phyloP scores from a whole-genome alignment of 2,797 vertebrate species.

The Microcaecilia unicolor region DNA sequence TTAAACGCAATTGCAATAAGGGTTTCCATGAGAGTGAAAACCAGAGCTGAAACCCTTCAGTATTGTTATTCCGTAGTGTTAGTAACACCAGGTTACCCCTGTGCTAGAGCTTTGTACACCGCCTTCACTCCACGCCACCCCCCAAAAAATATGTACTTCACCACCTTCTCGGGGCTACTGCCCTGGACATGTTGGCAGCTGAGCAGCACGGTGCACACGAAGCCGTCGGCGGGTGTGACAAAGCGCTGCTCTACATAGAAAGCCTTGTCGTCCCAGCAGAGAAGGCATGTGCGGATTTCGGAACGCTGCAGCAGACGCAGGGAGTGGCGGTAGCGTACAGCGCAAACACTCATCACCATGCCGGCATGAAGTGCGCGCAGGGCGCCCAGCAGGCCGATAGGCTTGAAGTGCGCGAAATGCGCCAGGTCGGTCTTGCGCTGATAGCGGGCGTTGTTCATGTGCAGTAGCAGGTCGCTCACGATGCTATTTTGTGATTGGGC shows the following conservation, averaged over 20 bases:
- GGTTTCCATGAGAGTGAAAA: no score
- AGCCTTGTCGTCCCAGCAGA: slow-evolving; percentile 81
- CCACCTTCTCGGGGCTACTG: no score
- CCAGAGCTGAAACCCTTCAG: no score
- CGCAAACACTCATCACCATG: slow-evolving; percentile 74
- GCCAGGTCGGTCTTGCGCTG: slow-evolving; percentile 84
- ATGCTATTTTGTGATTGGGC: no score
- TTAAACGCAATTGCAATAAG: no score
- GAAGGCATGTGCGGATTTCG: slow-evolving; percentile 69
- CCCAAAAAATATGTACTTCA: no score
- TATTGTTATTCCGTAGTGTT: no score
- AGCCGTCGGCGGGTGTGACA: slow-evolving; percentile 68
- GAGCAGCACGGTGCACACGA: slow-evolving; percentile 71
- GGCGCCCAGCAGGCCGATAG: slow-evolving; percentile 68
- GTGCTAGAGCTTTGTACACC: no score
- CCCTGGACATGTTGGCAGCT: no score
- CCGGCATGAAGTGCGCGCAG: slow-evolving; percentile 55
- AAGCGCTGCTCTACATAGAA: slow-evolving; percentile 85
- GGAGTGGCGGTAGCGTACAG: slow-evolving; percentile 76
- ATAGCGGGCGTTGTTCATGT: slow-evolving; percentile 91
- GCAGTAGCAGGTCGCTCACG: no score
- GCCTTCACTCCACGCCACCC: no score
- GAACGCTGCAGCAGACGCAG: slow-evolving; percentile 79
- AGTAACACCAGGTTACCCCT: no score
- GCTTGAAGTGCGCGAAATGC: slow-evolving; percentile 63